phyloP scores from a whole-genome alignment of 2,113 vertebrate genomes.

The Synodontis membranacea region DNA sequence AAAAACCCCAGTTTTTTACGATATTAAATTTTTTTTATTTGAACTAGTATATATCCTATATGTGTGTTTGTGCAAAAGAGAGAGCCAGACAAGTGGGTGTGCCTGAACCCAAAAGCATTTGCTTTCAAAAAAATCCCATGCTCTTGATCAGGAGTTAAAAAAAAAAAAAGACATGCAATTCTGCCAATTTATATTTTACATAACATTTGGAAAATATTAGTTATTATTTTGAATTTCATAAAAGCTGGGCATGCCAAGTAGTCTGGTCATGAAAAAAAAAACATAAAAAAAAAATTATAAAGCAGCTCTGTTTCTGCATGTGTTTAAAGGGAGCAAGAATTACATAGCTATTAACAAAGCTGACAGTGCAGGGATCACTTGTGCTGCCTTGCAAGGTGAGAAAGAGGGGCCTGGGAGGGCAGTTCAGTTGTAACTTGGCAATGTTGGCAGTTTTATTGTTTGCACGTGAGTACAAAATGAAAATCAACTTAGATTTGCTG shows the following conservation, averaged over 20 bases:
- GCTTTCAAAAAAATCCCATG: slow-evolving; percentile 50
- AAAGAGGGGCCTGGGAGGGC: not conserved
- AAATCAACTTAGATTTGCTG: slow-evolving; percentile 69
- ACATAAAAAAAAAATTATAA: slow-evolving; percentile 54
- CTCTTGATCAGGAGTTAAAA: slow-evolving; percentile 63
- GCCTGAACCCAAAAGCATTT: slow-evolving; percentile 59
- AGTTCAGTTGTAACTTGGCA: slow-evolving; percentile 69
- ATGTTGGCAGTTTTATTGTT: slow-evolving; percentile 71
- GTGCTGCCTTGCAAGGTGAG: not conserved
- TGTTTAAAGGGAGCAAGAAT: slow-evolving; percentile 29
- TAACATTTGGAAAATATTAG: slow-evolving; percentile 78
- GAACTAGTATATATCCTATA: not conserved
- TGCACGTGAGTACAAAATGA: not conserved
- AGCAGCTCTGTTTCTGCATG: slow-evolving; percentile 64
- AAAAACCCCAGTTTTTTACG: too few species aligned
- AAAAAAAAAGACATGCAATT: slow-evolving; percentile 47
- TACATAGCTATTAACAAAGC: slow-evolving; percentile 27
- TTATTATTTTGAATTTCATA: slow-evolving; percentile 76
- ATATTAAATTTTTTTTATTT: too few species aligned
- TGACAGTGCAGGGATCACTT: slow-evolving; percentile 16
- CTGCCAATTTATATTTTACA: slow-evolving; percentile 63
- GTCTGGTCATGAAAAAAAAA: slow-evolving; percentile 70
- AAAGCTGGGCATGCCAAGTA: slow-evolving; percentile 65
- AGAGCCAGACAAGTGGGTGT: not conserved
- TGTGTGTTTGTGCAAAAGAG: not conserved